Evolutionary conservation across 2,113 vertebrate genomes (phyloP), one percentile per base, ranked within the genome.

Genomic region (Propithecus coquereli): DNA sequence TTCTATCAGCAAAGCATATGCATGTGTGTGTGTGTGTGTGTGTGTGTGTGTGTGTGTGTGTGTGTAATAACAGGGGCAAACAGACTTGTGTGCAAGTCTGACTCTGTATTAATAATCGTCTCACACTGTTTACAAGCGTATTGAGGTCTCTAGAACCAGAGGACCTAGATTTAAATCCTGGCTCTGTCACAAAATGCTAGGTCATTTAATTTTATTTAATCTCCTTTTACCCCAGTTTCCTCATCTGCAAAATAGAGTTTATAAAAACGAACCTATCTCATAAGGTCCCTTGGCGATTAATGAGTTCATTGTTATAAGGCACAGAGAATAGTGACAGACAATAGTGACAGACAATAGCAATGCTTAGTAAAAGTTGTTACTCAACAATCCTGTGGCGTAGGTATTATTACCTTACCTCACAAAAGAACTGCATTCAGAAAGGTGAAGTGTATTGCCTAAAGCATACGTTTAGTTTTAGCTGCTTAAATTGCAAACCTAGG

Each of bases 301-400:
- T 47, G 57, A 63, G 7, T n/a, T 61, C 14, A 50, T 7, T 81
- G 25, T 45, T n/a, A 30, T 0, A 3, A 16, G 32, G 22, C n/a
- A 32, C 32, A 20, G 0, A 30, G 20, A 57, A 20, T 1, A 17
- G 2, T 4, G n/a, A 37, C 30, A 27, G 12, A 4, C 7, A 34
- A 65, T 3, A 43, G 45, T 4, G n/a, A 37, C 30, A 27, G 12
- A 4, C 7, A 34, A 65, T 3, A 43, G 45, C 27, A n/a, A 4
- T 10, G n/a, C 1, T 61, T 66, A 23, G 22, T 9, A 3, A 32
- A 47, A 65, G 40, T 30, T 34, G 11, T 59, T 84, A 66, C 65
- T 45, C 59, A 9, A 13, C 16, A 43, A 52, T 14, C 16, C 4
- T 9, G 6, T 11, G 0, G 5, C 13, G 9, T 0, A 34, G 34